These are phyloP conservation scores for Polydrusus cervinus DNA, from an alignment of 2,888 invertebrate species.

Conservation along the genomic window DNA sequence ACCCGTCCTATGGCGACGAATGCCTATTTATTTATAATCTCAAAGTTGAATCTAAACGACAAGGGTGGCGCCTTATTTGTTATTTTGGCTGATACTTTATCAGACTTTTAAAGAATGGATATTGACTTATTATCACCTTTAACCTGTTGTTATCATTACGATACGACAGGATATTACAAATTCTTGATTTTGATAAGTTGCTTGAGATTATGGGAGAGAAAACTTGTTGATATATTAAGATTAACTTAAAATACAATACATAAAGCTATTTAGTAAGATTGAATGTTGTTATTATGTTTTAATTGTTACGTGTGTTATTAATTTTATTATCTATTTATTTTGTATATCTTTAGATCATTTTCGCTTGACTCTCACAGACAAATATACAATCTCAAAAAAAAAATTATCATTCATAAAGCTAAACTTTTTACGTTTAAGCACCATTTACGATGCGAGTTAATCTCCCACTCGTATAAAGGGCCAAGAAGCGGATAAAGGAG, in stretches of 20 bases:
- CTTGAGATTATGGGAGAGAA: background rate
- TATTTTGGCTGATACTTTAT: conserved; percentile 34
- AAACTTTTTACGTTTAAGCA: too few relatives aligned
- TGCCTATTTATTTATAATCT: conserved; percentile 45
- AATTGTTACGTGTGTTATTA: too few relatives aligned
- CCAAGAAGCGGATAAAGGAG: too few relatives aligned
- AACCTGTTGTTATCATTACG: conserved; percentile 21
- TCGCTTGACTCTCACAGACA: too few relatives aligned
- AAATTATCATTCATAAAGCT: too few relatives aligned
- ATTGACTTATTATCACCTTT: conserved; percentile 39
- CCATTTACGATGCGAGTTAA: too few relatives aligned
- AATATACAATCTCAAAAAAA: too few relatives aligned
- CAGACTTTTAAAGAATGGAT: conserved; percentile 29
- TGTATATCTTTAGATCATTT: too few relatives aligned
- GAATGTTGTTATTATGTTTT: too few relatives aligned
- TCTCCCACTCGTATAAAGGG: too few relatives aligned
- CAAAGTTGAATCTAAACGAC: conserved; percentile 38
- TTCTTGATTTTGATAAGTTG: conserved; percentile 19
- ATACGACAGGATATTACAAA: conserved; percentile 13
- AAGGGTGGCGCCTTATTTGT: conserved; percentile 46
- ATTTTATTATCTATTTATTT: too few relatives aligned
- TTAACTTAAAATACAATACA: background rate
- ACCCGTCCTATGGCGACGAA: conserved; percentile 27
- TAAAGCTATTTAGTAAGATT: background rate
- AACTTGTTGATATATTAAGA: background rate